phyloP scores from a whole-genome alignment of 1,140 invertebrate genomes.

The Sinonovacula constricta region DNA sequence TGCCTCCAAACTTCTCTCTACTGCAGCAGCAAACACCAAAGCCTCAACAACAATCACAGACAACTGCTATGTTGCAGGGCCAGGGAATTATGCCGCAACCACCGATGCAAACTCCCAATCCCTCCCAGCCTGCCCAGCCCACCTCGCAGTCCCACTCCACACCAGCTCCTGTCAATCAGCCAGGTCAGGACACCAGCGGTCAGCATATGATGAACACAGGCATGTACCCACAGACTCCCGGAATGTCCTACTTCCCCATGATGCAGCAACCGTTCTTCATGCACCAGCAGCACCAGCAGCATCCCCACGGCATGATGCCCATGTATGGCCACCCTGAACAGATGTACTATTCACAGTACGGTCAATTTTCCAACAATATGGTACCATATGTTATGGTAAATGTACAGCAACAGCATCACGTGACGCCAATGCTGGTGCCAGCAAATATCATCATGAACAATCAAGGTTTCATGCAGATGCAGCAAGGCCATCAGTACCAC shows the following conservation, averaged over 20 bases:
- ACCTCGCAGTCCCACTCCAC: neutral
- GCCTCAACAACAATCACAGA: constrained; percentile 10
- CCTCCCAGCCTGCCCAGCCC: neutral
- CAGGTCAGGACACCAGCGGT: no score
- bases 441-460: constrained; percentile 36
- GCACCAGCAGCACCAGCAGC: neutral
- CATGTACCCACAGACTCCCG: neutral
- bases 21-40: no score
- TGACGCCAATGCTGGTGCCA: constrained; percentile 31
- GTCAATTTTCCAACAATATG: constrained; percentile 22
- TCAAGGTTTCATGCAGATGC: constrained; percentile 42
- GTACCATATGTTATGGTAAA: constrained; percentile 49
- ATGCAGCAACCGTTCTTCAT: constrained; percentile 32
- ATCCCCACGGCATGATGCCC: constrained; percentile 28
- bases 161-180: no score
- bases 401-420: constrained; percentile 43
- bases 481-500: constrained; percentile 37
- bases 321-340: constrained; percentile 15
- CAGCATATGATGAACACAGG: constrained; percentile 4
- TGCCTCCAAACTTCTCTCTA: no score
- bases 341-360: constrained; percentile 23
- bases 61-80: constrained; percentile 5
- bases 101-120: constrained; percentile 7
- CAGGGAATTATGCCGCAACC: constrained; percentile 4
- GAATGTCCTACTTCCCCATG: constrained; percentile 26